Conservation (phyloP, 2,797 vertebrate genomes). For the Cryptoblepharus egeriae region DNA sequence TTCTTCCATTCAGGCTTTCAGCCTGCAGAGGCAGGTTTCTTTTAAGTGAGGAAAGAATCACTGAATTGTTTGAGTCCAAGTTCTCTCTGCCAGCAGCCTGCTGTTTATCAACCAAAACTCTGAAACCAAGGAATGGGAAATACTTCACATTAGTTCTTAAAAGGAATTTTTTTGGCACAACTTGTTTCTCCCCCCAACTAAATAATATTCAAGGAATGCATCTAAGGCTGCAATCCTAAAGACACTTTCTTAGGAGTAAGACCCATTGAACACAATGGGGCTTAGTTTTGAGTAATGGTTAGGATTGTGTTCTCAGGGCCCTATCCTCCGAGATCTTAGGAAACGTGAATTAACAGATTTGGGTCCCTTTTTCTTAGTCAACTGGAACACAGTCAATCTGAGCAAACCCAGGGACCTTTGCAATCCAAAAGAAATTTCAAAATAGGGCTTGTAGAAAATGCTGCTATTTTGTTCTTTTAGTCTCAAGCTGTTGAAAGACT, state of each 20-base stretch:
- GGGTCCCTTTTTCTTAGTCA: neutral
- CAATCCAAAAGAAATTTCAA: neutral
- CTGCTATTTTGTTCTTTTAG: neutral
- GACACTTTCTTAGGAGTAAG: too few relatives aligned
- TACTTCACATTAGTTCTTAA: neutral
- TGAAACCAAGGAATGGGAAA: neutral
- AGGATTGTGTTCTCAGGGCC: too few relatives aligned
- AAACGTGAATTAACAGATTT: neutral
- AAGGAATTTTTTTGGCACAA: neutral
- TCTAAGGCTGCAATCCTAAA: too few relatives aligned
- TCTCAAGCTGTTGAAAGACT: neutral
- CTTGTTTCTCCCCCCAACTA: neutral
- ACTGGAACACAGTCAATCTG: neutral
- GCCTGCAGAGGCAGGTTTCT: neutral
- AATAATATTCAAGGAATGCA: neutral
- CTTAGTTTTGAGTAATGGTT: too few relatives aligned
- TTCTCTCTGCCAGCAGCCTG: neutral
- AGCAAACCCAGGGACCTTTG: neutral
- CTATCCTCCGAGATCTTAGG: neutral
- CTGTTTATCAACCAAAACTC: neutral
- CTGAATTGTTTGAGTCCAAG: neutral
- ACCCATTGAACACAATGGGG: too few relatives aligned
- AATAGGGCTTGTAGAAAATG: neutral
- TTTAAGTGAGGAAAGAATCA: neutral
- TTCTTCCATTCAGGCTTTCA: neutral